Conservation (phyloP, 2,113 vertebrate genomes). For the Lepidothrix coronata region DNA sequence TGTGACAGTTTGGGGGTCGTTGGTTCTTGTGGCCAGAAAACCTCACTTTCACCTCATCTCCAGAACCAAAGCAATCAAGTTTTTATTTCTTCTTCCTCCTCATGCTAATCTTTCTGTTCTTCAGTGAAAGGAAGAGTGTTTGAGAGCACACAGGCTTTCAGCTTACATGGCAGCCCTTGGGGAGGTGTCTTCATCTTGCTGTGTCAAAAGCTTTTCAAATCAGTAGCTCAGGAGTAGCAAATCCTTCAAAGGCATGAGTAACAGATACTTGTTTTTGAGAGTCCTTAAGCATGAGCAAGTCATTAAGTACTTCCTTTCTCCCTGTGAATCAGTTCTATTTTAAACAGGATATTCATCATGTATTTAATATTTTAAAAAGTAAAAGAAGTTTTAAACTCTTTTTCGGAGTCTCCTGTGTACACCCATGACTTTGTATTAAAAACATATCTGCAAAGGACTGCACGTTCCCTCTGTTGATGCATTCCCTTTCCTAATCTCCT, state of each 20-base stretch:
- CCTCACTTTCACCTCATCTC: not conserved
- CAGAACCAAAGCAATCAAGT: not conserved
- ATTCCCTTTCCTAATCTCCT: not conserved
- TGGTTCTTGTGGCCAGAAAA: not conserved
- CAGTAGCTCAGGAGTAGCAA: not conserved
- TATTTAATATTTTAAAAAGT: not conserved
- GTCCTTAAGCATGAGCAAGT: constrained; percentile 26
- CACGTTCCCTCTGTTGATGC: not conserved
- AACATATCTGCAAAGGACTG: not conserved
- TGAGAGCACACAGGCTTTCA: not conserved
- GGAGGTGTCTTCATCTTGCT: not conserved
- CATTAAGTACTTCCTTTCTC: constrained; percentile 21
- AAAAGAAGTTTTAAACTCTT: not conserved
- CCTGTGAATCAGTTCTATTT: not conserved
- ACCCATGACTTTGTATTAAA: not conserved
- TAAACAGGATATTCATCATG: not conserved
- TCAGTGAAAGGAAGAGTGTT: not conserved
- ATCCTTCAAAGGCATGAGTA: not conserved
- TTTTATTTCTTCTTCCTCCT: not conserved
- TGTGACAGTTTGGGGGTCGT: not conserved
- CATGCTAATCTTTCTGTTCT: not conserved
- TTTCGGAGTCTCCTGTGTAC: not conserved
- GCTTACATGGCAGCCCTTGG: not conserved
- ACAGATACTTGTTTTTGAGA: constrained; percentile 37
- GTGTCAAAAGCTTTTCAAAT: constrained; percentile 27